Evolutionary conservation across 2,888 invertebrate genomes (phyloP).

Genomic region (Callinectes sapidus): DNA sequence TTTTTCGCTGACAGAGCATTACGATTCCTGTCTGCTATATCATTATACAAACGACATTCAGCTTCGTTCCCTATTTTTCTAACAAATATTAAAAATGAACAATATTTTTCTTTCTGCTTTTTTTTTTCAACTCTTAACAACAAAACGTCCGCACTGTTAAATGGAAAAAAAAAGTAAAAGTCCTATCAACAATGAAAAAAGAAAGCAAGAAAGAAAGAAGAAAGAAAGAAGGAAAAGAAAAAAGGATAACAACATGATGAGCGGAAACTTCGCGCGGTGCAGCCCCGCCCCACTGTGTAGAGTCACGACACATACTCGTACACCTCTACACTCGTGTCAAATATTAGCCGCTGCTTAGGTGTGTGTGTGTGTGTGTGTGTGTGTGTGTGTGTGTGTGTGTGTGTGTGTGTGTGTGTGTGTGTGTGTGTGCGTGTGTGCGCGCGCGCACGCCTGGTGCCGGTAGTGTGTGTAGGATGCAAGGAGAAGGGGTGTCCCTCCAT

Average conservation of each 20-base stretch:
- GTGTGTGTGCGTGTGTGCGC: not conserved
- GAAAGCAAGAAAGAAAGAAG: no score
- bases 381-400: no score
- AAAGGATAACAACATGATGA: not conserved
- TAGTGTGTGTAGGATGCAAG: not conserved
- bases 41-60: not conserved
- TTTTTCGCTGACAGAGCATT: not conserved
- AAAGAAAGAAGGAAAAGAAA: not conserved
- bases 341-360: not conserved
- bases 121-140: not conserved
- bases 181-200: not conserved
- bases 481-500: not conserved
- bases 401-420: not conserved
- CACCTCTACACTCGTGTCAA: not conserved
- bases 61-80: not conserved
- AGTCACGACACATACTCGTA: not conserved
- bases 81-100: not conserved
- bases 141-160: not conserved
- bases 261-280: not conserved
- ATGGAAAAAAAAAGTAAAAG: not conserved
- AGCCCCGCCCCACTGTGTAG: no score
- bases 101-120: not conserved
- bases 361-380: constrained; percentile 10
- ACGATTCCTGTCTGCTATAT: not conserved
- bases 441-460: not conserved